These are phyloP conservation scores for Drosophila yooni DNA, from an alignment of 2,888 invertebrate genomes.

Conservation along the genomic window DNA sequence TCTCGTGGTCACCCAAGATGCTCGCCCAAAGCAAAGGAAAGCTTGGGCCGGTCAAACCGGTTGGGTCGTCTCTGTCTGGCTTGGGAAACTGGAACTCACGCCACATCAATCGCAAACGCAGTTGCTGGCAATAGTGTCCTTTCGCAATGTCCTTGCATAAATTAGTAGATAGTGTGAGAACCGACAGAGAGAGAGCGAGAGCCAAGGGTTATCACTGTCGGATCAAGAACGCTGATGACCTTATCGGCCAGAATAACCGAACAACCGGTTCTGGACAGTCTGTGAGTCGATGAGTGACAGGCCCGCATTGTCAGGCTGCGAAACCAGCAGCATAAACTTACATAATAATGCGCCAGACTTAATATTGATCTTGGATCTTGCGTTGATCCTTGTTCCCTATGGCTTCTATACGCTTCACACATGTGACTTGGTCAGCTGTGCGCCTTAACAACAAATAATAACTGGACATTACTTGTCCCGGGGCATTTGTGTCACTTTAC, in stretches of 20 bases:
- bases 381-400: slow-evolving; percentile 20
- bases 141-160: slow-evolving; percentile 84
- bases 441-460: slow-evolving; percentile 16
- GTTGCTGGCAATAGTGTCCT: slow-evolving; percentile 72
- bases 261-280: slow-evolving; percentile 83
- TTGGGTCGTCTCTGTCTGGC: slow-evolving; percentile 43
- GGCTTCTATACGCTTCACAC: not conserved
- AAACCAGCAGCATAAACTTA: slow-evolving; percentile 41
- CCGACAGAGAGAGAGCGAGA: slow-evolving; percentile 30
- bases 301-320: slow-evolving; percentile 61
- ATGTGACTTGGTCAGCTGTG: slow-evolving; percentile 61
- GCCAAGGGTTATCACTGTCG: slow-evolving; percentile 63
- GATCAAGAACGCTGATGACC: slow-evolving; percentile 60
- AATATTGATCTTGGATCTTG: slow-evolving; percentile 62
- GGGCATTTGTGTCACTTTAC: slow-evolving; percentile 61
- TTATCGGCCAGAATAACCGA: slow-evolving; percentile 67
- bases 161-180: slow-evolving; percentile 77
- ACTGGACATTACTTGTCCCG: slow-evolving; percentile 65
- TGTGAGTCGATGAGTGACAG: slow-evolving; percentile 42
- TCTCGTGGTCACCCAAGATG: slow-evolving; percentile 74
- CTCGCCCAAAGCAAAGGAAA: slow-evolving; percentile 51
- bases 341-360: slow-evolving; percentile 24
- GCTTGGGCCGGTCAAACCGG: slow-evolving; percentile 83
- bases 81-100: slow-evolving; percentile 66
- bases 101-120: slow-evolving; percentile 62